Evolutionary conservation across 2,113 vertebrate species (phyloP).

Genomic region (Poeciliopsis retropinna): DNA sequence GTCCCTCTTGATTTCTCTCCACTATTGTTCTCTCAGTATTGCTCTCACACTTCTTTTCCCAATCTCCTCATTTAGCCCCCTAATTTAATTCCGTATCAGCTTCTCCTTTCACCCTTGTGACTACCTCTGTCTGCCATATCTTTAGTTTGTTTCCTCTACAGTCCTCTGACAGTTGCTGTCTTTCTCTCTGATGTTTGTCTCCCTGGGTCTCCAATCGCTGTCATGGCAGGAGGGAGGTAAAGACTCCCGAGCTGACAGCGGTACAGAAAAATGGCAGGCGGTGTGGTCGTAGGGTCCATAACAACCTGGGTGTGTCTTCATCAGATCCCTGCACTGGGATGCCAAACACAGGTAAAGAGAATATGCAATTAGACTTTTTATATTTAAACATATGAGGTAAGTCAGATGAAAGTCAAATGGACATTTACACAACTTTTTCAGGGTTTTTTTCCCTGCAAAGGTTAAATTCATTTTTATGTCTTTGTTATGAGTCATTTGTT

Average conservation of each 20-base stretch:
- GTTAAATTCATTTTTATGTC: slow-evolving; percentile 2
- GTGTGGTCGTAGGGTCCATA: slow-evolving; percentile 85
- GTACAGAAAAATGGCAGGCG: slow-evolving; percentile 77
- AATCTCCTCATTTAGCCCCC: not conserved
- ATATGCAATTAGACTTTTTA: not conserved
- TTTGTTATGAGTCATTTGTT: slow-evolving; percentile 12
- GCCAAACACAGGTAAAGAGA: slow-evolving; percentile 82
- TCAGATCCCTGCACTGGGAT: slow-evolving; percentile 83
- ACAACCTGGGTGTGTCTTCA: slow-evolving; percentile 82
- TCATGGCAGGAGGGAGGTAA: slow-evolving; percentile 77
- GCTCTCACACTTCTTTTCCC: not conserved
- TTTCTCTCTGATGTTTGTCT: slow-evolving; percentile 57
- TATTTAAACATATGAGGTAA: not conserved
- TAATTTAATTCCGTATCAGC: slow-evolving; percentile 11
- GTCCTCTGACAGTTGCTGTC: slow-evolving; percentile 60
- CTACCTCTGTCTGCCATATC: slow-evolving; percentile 10
- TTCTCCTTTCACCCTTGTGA: slow-evolving; percentile 9
- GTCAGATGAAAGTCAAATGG: not conserved
- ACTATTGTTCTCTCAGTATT: not conserved
- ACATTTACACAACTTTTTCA: not conserved
- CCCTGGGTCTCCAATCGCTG: slow-evolving; percentile 36
- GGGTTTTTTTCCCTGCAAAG: not conserved
- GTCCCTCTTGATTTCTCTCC: not conserved
- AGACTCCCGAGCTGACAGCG: slow-evolving; percentile 66
- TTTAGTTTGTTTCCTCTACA: slow-evolving; percentile 2